These are phyloP conservation scores for Palythoa caribaeorum DNA, from an alignment of 92 coral and sea anemone genomes.

Conservation along the genomic window DNA sequence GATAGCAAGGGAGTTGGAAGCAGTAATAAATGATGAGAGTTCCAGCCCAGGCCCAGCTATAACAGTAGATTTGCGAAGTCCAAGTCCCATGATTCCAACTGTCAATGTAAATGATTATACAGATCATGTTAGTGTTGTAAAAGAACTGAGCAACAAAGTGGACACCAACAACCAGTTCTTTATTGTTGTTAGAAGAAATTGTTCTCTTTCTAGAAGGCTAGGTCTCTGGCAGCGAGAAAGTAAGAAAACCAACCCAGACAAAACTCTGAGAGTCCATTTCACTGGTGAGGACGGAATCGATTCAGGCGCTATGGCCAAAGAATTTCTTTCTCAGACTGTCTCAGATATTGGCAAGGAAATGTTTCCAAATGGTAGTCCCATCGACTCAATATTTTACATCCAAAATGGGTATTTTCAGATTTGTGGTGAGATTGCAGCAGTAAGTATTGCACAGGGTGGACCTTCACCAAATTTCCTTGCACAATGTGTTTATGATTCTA, in stretches of 20 bases:
- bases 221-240: slow-evolving; percentile 49
- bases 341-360: slow-evolving; percentile 24
- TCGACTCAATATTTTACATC: slow-evolving; percentile 35
- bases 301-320: slow-evolving; percentile 49
- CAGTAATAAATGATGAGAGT: slow-evolving; percentile 40
- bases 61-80: background rate
- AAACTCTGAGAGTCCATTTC: slow-evolving; percentile 33
- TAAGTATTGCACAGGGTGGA: slow-evolving; percentile 47
- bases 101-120: background rate
- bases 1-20: slow-evolving; percentile 53
- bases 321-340: slow-evolving; percentile 20
- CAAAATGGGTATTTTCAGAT: slow-evolving; percentile 5
- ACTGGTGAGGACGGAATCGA: slow-evolving; percentile 52
- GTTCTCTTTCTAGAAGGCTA: slow-evolving; percentile 17
- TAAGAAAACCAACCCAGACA: slow-evolving; percentile 17
- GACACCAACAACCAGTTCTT: slow-evolving; percentile 27
- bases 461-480: slow-evolving; percentile 15
- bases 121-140: slow-evolving; percentile 43
- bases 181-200: slow-evolving; percentile 16
- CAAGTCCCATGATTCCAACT: background rate
- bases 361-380: slow-evolving; percentile 45
- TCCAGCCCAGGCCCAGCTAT: slow-evolving; percentile 3
- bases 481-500: slow-evolving; percentile 7
- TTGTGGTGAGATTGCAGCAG: slow-evolving; percentile 55
- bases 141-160: slow-evolving; percentile 30